phyloP scores from a whole-genome alignment of 2,888 invertebrate genomes.

The Drosophila aldrichi region DNA sequence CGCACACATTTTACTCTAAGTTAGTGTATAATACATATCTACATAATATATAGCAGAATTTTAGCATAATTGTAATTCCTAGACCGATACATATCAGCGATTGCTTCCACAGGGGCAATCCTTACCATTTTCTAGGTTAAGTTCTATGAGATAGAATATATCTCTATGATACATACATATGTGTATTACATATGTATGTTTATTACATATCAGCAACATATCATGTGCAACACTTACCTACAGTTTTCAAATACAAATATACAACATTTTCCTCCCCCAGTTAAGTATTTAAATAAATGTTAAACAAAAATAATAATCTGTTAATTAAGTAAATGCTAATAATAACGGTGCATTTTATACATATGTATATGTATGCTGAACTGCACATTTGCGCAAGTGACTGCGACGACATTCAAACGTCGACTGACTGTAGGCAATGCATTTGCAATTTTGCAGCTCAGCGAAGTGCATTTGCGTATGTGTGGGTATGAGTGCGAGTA shows the following conservation, averaged over 20 bases:
- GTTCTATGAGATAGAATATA: background rate
- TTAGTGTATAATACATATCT: slow-evolving; percentile 14
- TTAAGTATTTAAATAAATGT: slow-evolving; percentile 43
- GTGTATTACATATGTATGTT: background rate
- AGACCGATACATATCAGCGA: slow-evolving; percentile 67
- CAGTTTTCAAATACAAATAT: slow-evolving; percentile 23
- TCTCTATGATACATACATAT: background rate
- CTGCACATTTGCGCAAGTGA: background rate
- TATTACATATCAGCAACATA: slow-evolving; percentile 51
- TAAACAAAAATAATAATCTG: slow-evolving; percentile 17
- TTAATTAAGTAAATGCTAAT: background rate
- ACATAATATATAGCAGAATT: slow-evolving; percentile 27
- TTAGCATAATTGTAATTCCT: slow-evolving; percentile 35
- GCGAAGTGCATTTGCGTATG: slow-evolving; percentile 16
- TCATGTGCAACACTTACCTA: slow-evolving; percentile 38
- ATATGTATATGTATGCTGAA: background rate
- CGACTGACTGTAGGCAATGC: slow-evolving; percentile 50
- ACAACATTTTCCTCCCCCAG: slow-evolving; percentile 20
- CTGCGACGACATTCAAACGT: slow-evolving; percentile 9
- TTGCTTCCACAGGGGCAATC: slow-evolving; percentile 32
- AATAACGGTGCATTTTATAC: background rate
- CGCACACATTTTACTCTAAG: slow-evolving; percentile 21
- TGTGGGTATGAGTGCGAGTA: slow-evolving; percentile 4
- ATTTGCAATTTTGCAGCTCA: slow-evolving; percentile 36
- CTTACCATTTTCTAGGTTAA: slow-evolving; percentile 13